Conservation (phyloP, 2,113 vertebrate species). For the Ciconia stormi region DNA sequence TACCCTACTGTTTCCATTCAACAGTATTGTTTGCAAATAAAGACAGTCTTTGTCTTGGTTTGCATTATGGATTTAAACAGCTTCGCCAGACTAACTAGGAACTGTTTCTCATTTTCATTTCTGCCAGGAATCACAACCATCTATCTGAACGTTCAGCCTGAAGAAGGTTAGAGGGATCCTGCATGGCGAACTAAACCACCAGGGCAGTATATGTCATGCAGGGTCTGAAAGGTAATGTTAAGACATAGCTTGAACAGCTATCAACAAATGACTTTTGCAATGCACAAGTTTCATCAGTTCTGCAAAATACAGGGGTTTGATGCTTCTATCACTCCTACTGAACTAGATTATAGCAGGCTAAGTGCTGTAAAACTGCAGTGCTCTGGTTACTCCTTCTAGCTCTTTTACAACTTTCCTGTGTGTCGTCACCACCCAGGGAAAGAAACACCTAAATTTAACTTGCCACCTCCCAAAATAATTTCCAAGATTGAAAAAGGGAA, state of each 20-base stretch:
- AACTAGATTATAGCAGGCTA: no score
- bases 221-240: background rate
- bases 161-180: background rate
- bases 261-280: background rate
- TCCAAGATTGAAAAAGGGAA: background rate
- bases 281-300: background rate
- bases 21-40: background rate
- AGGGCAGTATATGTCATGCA: accelerated
- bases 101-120: background rate
- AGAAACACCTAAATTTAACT: background rate
- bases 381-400: background rate
- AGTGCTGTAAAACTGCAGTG: background rate
- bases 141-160: background rate
- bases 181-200: accelerated
- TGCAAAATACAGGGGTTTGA: background rate
- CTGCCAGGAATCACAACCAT: background rate
- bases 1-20: background rate
- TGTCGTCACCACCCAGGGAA: background rate
- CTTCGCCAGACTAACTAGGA: background rate
- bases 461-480: background rate
- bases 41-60: background rate
- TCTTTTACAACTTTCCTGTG: background rate
- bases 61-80: background rate
- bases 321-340: background rate
- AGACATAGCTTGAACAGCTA: background rate